phyloP scores from a whole-genome alignment of 2,797 vertebrate species.

The Arremon brunneinucha region DNA sequence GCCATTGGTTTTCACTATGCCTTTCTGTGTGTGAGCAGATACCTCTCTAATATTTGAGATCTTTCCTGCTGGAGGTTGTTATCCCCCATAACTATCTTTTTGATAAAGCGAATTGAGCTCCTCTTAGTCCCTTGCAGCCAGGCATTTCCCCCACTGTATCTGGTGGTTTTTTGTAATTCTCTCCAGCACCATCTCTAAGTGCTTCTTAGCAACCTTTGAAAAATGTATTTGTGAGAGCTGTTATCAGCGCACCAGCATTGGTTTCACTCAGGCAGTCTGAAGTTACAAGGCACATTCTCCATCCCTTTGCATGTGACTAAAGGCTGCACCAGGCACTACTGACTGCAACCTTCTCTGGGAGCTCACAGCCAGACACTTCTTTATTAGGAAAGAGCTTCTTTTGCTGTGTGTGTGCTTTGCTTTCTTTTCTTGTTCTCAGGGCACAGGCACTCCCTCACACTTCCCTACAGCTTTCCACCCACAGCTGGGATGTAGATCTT shows the following conservation, averaged over 20 bases:
- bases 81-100: not conserved
- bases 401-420: not conserved
- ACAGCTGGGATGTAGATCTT: not conserved
- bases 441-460: not conserved
- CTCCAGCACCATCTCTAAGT: not conserved
- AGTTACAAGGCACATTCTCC: conserved; percentile 14
- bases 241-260: not conserved
- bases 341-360: not conserved
- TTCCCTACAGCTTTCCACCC: conserved; percentile 5
- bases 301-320: not conserved
- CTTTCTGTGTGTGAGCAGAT: not conserved
- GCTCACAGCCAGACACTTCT: not conserved
- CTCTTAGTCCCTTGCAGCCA: conserved; percentile 22
- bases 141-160: not conserved
- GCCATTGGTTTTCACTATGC: not conserved
- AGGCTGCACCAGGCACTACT: not conserved
- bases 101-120: not conserved
- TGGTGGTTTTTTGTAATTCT: conserved; percentile 21
- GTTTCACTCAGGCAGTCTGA: not conserved
- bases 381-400: not conserved
- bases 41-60: not conserved
- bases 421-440: not conserved
- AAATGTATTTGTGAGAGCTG: not conserved
- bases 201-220: conserved; percentile 45
- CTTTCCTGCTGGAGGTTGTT: conserved; percentile 9